These are phyloP conservation scores for Sebastes matsubarae DNA, from an alignment of 2,797 vertebrate species.

Conservation along the genomic window DNA sequence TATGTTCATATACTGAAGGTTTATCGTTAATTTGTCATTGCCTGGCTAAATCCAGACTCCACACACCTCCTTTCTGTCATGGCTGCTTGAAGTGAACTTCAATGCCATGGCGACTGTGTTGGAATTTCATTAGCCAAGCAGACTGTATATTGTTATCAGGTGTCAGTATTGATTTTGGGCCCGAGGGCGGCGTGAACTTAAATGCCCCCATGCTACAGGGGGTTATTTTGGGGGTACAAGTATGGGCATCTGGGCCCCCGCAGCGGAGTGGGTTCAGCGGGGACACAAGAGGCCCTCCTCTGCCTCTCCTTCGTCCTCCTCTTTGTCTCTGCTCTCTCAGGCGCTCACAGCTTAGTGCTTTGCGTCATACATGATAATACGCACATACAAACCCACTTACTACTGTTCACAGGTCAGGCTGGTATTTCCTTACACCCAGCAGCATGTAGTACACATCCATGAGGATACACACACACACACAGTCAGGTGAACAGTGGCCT, in stretches of 20 bases:
- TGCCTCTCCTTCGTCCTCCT: slow-evolving; percentile 36
- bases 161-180: slow-evolving; percentile 49
- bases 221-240: slow-evolving; percentile 41
- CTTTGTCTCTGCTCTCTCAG: slow-evolving; percentile 71
- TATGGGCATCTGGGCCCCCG: slow-evolving; percentile 26
- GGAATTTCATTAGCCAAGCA: slow-evolving; percentile 74
- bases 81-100: slow-evolving; percentile 41
- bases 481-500: slow-evolving; percentile 40
- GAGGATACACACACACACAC: neutral
- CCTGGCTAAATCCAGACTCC: slow-evolving; percentile 2
- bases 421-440: slow-evolving; percentile 33
- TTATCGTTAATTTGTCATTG: slow-evolving; percentile 8
- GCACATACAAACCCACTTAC: slow-evolving; percentile 38
- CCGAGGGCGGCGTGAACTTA: slow-evolving; percentile 39
- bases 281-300: slow-evolving; percentile 55
- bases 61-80: slow-evolving; percentile 11
- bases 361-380: slow-evolving; percentile 67
- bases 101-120: slow-evolving; percentile 55
- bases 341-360: slow-evolving; percentile 62
- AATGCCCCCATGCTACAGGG: slow-evolving; percentile 38
- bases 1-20: slow-evolving; percentile 13
- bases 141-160: slow-evolving; percentile 57
- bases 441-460: slow-evolving; percentile 20
- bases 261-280: slow-evolving; percentile 41
- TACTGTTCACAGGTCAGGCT: slow-evolving; percentile 27